Evolutionary conservation across 1,140 invertebrate species (phyloP).

Genomic region (Diorhabda carinulata): DNA sequence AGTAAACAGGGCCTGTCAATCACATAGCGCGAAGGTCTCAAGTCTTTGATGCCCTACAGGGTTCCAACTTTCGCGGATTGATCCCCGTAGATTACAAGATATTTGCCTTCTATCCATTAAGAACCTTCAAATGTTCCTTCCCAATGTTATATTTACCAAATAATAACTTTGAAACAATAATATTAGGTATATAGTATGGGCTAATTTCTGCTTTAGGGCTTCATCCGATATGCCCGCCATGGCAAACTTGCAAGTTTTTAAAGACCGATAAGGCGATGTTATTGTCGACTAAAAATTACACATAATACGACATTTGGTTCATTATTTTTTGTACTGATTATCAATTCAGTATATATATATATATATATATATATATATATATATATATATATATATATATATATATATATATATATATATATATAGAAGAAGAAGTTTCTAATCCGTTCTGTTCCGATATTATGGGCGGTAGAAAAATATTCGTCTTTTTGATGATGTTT

Average conservation of each 20-base stretch:
- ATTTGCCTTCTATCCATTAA: slow-evolving; percentile 25
- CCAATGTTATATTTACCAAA: slow-evolving; percentile 23
- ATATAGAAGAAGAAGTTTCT: too few species aligned
- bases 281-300: slow-evolving; percentile 7
- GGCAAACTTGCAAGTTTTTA: background rate
- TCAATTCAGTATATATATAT: too few species aligned
- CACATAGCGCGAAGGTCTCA: slow-evolving; percentile 7
- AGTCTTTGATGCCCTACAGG: slow-evolving; percentile 23
- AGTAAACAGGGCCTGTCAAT: slow-evolving; percentile 26
- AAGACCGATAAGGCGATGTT: slow-evolving; percentile 5
- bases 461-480: too few species aligned
- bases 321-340: background rate
- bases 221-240: slow-evolving; percentile 5
- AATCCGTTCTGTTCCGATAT: too few species aligned
- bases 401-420: too few species aligned
- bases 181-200: slow-evolving; percentile 14
- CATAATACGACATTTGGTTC: background rate
- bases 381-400: too few species aligned
- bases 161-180: slow-evolving; percentile 23
- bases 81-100: slow-evolving; percentile 34
- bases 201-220: slow-evolving; percentile 5
- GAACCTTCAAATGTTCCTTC: slow-evolving; percentile 18
- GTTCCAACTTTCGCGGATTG: slow-evolving; percentile 32
- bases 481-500: too few species aligned
- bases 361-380: too few species aligned